These are phyloP conservation scores for Phoenicopterus ruber DNA, from an alignment of 2,113 vertebrate species.

Conservation along the genomic window DNA sequence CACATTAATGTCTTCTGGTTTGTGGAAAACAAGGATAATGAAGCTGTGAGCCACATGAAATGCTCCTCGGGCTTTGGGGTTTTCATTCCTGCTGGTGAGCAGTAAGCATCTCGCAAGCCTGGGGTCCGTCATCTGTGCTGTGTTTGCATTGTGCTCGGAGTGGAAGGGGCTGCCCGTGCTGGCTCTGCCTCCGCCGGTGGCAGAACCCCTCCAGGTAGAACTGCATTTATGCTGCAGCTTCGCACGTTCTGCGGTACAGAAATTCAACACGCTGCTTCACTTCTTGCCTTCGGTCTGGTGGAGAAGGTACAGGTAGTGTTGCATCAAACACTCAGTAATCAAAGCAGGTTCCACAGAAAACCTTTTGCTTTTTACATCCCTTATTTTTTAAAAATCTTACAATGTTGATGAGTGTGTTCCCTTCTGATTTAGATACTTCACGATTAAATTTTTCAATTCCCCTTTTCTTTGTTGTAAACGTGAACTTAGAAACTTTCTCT, in stretches of 20 bases:
- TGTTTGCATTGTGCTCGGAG: background rate
- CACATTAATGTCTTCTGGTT: background rate
- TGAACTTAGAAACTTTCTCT: background rate
- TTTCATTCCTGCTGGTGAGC: rapidly evolving
- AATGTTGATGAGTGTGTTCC: rapidly evolving
- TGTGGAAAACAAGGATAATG: background rate
- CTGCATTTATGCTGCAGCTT: background rate
- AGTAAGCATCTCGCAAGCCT: background rate
- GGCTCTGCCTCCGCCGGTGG: rapidly evolving
- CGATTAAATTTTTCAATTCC: background rate
- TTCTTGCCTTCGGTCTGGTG: background rate
- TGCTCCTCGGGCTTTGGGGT: background rate
- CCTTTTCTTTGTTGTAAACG: background rate
- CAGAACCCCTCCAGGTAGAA: background rate
- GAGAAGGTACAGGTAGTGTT: rapidly evolving
- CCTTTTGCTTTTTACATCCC: background rate
- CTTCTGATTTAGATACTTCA: background rate
- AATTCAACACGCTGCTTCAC: rapidly evolving
- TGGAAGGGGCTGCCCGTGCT: background rate
- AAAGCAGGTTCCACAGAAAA: background rate
- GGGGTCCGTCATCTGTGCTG: background rate
- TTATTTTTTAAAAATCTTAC: background rate
- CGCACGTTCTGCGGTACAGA: rapidly evolving
- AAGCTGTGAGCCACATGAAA: background rate
- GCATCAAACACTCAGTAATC: background rate